phyloP scores from a whole-genome alignment of 2,113 vertebrate species.

The Lagopus muta region DNA sequence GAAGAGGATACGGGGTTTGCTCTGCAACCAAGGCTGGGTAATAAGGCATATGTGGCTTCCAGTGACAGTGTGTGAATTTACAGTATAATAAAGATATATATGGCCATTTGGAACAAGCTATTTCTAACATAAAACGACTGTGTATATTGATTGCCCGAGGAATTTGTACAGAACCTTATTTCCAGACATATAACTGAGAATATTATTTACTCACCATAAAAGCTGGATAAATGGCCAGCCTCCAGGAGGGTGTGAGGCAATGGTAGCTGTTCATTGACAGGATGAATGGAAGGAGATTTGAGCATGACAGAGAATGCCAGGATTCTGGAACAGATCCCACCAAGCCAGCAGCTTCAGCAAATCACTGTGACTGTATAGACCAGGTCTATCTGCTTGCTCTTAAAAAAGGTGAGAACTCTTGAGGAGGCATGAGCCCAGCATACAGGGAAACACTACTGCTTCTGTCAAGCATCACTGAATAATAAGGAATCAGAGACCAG shows the following conservation, averaged over 20 bases:
- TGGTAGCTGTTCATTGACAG: neutral
- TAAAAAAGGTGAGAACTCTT: neutral
- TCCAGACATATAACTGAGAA: constrained; percentile 62
- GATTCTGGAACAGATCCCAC: neutral
- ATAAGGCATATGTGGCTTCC: constrained; percentile 42
- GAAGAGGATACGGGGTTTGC: neutral
- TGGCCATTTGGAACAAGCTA: constrained; percentile 67
- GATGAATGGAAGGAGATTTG: constrained; percentile 43
- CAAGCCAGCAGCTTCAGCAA: neutral
- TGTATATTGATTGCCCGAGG: constrained; percentile 68
- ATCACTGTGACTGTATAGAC: neutral
- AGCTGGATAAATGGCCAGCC: constrained; percentile 53
- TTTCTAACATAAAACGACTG: constrained; percentile 64
- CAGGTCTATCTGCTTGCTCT: neutral
- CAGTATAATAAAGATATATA: constrained; percentile 69
- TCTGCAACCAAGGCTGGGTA: constrained; percentile 5
- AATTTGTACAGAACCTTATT: constrained; percentile 69
- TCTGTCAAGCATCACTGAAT: neutral
- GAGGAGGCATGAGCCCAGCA: neutral
- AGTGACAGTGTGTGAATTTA: constrained; percentile 63
- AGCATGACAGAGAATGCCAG: neutral
- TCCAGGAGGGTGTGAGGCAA: constrained; percentile 32
- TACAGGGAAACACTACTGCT: neutral
- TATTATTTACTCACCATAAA: constrained; percentile 71
- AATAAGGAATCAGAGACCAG: neutral